These are phyloP conservation scores for Apamea monoglypha DNA, from an alignment of 2,888 invertebrate species.

Conservation along the genomic window DNA sequence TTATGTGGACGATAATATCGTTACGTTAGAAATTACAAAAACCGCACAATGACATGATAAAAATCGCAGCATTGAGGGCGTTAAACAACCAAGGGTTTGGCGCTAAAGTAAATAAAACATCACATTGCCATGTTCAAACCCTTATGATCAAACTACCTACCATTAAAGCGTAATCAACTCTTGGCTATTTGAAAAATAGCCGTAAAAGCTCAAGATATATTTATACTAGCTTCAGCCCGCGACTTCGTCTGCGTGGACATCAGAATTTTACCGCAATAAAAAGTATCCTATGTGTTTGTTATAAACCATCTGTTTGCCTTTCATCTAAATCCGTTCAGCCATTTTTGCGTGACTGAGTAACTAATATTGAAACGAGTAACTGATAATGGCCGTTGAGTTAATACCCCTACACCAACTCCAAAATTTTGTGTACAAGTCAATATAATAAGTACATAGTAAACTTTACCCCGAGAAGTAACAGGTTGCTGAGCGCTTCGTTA, in stretches of 20 bases:
- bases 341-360: background rate
- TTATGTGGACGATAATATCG: too few relatives aligned
- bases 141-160: background rate
- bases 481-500: conserved; percentile 31
- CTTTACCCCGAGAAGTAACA: conserved; percentile 32
- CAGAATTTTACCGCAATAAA: background rate
- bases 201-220: background rate
- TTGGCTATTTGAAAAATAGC: background rate
- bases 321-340: background rate
- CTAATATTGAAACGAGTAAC: background rate
- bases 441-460: conserved; percentile 13
- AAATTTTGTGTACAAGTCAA: conserved; percentile 4
- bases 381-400: background rate
- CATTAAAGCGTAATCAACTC: background rate
- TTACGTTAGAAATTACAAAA: background rate
- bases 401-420: background rate
- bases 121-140: background rate
- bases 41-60: background rate
- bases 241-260: background rate
- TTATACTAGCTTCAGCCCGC: background rate
- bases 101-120: background rate
- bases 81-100: background rate
- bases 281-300: background rate
- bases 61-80: background rate
- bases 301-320: background rate